A percentile compares a stretch with the other conserved stretches of the same genome.
phyloP scores from a whole-genome alignment of 1,140 invertebrate species.

The Zelostemma sp. region DNA sequence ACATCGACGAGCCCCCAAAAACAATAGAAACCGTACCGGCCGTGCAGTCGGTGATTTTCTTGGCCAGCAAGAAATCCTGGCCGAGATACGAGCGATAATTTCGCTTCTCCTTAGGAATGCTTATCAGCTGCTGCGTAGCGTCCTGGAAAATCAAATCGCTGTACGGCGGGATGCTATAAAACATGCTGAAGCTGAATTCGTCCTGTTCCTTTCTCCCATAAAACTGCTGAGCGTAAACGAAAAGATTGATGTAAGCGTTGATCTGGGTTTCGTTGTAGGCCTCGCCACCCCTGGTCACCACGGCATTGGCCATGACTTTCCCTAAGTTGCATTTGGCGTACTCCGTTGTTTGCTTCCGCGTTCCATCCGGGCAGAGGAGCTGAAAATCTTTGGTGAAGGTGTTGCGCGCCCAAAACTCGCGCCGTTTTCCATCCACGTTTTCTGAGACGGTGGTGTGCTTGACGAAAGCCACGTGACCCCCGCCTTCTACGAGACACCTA shows the following conservation, averaged over 20 bases:
- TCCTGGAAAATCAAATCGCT: slow-evolving; percentile 94
- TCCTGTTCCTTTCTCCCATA: slow-evolving; percentile 88
- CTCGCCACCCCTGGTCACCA: slow-evolving; percentile 85
- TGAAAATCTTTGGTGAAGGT: slow-evolving; percentile 93
- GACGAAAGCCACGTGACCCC: slow-evolving; percentile 95
- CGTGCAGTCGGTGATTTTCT: slow-evolving; percentile 82
- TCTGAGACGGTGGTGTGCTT: slow-evolving; percentile 93
- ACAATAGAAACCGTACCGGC: slow-evolving; percentile 67
- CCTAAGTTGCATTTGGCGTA: slow-evolving; percentile 91
- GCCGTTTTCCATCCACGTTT: slow-evolving; percentile 90
- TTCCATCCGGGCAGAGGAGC: slow-evolving; percentile 93
- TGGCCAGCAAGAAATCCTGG: slow-evolving; percentile 81
- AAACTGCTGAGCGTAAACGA: slow-evolving; percentile 91
- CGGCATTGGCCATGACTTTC: slow-evolving; percentile 90
- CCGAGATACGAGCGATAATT: slow-evolving; percentile 80
- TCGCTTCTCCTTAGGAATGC: slow-evolving; percentile 76
- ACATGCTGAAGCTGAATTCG: slow-evolving; percentile 93
- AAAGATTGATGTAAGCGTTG: slow-evolving; percentile 87
- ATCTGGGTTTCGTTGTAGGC: slow-evolving; percentile 84
- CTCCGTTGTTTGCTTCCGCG: slow-evolving; percentile 81
- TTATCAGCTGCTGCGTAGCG: slow-evolving; percentile 85
- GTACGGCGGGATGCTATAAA: slow-evolving; percentile 83
- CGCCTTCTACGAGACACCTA: slow-evolving; percentile 85
- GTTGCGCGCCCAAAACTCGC: slow-evolving; percentile 94
- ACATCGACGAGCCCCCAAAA: not conserved